Base-by-base conservation (phyloP, 2,888 invertebrate species). In the Drosophila borborema region DNA sequence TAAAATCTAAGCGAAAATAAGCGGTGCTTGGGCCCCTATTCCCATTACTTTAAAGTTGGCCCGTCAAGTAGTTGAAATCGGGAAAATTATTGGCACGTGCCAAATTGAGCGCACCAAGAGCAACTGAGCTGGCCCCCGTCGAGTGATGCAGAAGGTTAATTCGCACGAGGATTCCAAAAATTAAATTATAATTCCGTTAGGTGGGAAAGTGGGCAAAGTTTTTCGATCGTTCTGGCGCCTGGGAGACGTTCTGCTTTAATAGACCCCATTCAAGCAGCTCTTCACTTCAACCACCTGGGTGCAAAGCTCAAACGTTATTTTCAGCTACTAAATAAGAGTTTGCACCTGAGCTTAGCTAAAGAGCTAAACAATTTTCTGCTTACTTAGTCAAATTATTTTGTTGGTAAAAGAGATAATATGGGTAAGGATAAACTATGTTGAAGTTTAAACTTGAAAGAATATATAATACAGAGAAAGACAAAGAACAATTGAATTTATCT, bases 161-260 rank as follows among this genome's bases (percentile, higher is more conserved):
- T 59, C 54, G 36, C 74, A n/a, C 12, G 49, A 49, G 45, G 60
- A 36, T 9, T 14, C n/a, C 23, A 40, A 53, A 70, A 53, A 73
- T 48, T 77, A 66, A 77, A 77, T 81, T 81, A 80, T 72, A 62
- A 68, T 77, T 67, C 64, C 41, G 63, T 64, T 72, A 64, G 67
- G 64, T 58, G 60, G 56, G 49, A 23, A 70, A 72, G 58, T 54
- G 56, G 51, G 43, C 43, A 72, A 77, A 81, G 67, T 83, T 81
- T 58, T 58, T 41, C 16, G 53, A 64, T 69, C 62, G 14, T 36
- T 36, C 31, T 46, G 43, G 45, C 40, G 46, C 55, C 45, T 38
- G 45, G 23, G 56, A 51, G 23, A 34, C 10, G 14, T 23, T 36
- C 38, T 23, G 34, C 28, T 34, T 34, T 18, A 34, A 28, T 31